Percentiles rank a stretch among this genome's conserved stretches.
Conservation (phyloP, 1,140 invertebrate species). For the Mylabris phalerata region DNA sequence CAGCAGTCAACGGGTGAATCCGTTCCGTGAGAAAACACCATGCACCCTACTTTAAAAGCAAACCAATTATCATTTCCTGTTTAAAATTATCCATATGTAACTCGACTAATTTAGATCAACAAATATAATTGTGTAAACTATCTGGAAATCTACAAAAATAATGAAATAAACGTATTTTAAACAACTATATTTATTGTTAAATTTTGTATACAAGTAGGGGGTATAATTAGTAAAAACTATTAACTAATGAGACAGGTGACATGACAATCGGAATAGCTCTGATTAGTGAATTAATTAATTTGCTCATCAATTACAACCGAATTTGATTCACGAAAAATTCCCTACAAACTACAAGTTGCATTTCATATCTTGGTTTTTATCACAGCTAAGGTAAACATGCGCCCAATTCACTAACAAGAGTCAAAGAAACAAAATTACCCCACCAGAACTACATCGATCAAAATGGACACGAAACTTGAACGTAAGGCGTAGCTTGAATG, state of each 20-base stretch:
- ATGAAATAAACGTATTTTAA: neutral
- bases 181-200: constrained; percentile 20
- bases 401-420: constrained; percentile 16
- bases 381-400: constrained; percentile 19
- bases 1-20: constrained; percentile 92
- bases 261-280: neutral
- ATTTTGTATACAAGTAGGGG: constrained; percentile 15
- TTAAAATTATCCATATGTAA: neutral
- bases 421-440: neutral
- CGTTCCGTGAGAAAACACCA: constrained; percentile 93
- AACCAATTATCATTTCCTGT: neutral
- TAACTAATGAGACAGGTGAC: neutral
- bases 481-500: no score
- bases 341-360: neutral
- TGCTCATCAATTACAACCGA: neutral
- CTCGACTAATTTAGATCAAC: neutral
- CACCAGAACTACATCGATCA: no score
- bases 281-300: constrained; percentile 9
- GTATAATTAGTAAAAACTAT: constrained; percentile 13
- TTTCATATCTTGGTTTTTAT: constrained; percentile 10
- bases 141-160: neutral
- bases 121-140: neutral
- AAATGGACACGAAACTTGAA: no score
- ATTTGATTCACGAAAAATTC: neutral
- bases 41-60: constrained; percentile 70